These are phyloP conservation scores for Mormyrops boulengeri DNA, from an alignment of 2,797 vertebrate species.

Conservation along the genomic window DNA sequence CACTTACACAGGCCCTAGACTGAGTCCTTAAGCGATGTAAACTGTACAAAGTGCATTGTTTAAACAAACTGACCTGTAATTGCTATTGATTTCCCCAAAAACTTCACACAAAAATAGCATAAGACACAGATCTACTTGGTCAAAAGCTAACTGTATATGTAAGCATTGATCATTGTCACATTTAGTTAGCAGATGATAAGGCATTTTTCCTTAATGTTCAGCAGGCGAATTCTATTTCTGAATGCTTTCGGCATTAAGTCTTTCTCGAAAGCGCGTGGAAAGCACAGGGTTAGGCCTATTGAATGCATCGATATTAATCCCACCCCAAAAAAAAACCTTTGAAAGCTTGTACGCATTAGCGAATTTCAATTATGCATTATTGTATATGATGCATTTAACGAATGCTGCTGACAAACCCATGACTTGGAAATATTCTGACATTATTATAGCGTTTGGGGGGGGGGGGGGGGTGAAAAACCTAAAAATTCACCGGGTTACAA, in stretches of 20 bases:
- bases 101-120: not conserved
- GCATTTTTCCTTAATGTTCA: not conserved
- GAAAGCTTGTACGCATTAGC: not conserved
- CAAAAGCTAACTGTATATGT: not conserved
- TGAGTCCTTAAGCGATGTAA: not conserved
- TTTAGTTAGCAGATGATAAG: not conserved
- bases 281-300: not conserved
- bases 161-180: not conserved
- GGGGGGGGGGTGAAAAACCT: not conserved
- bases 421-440: not conserved
- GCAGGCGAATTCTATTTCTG: not conserved
- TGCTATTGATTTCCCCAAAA: not conserved
- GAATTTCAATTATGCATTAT: not conserved
- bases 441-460: not conserved
- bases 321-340: not conserved
- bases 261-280: not conserved
- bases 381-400: not conserved
- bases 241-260: not conserved
- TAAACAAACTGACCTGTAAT: constrained; percentile 3
- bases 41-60: not conserved
- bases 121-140: not conserved
- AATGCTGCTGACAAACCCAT: not conserved
- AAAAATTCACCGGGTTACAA: not conserved
- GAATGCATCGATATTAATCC: not conserved
- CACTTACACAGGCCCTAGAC: not conserved